Base-by-base conservation (phyloP, 2,888 invertebrate genomes). In the Euphydryas editha region DNA sequence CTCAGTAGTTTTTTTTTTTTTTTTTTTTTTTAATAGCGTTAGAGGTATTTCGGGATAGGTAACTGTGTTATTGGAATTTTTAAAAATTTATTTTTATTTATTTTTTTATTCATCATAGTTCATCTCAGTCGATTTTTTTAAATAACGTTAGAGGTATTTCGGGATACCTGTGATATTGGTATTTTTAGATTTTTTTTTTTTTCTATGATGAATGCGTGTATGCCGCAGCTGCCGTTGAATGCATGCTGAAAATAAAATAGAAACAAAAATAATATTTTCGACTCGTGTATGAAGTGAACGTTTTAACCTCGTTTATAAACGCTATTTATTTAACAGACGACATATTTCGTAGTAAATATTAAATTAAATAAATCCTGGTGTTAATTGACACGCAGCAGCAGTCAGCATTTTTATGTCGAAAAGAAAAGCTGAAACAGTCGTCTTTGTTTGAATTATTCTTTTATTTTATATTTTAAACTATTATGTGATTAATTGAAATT, bases 121-220 rank as follows among this genome's bases (percentile, higher is more conserved):
- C n/a, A n/a, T n/a, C n/a, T n/a, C n/a, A n/a, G n/a, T n/a, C n/a
- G n/a, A 15, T 10, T 10, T 39, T 0, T 39, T 39, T 39, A 39
- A 11, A 13, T 39, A 11, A n/a, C 15, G n/a, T 15, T 11, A 15
- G n/a, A 44, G n/a, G 42, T 44, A 47, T 47, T 47, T 47, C 47
- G 10, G 17, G 2, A 8, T 46, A 46, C 18, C 6, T 47, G 18
- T 47, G 10, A 3, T 18, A 47, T 47, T 20, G 20, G 11, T 47
- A 18, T 67, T 57, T 59, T 62, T 39, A 39, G 56, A 47, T 56
- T 59, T 44, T 59, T 39, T 44, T 64, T 46, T 59, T 49, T 8
- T 49, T 30, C 4, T 36, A 60, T 62, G 57, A 68, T 65, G 59
- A 66, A 69, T 65, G 67, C 55, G 36, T 56, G 51, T 63, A 18